Evolutionary conservation across 2,113 vertebrate genomes (phyloP).

Genomic region (Trematocara nigrifrons): DNA sequence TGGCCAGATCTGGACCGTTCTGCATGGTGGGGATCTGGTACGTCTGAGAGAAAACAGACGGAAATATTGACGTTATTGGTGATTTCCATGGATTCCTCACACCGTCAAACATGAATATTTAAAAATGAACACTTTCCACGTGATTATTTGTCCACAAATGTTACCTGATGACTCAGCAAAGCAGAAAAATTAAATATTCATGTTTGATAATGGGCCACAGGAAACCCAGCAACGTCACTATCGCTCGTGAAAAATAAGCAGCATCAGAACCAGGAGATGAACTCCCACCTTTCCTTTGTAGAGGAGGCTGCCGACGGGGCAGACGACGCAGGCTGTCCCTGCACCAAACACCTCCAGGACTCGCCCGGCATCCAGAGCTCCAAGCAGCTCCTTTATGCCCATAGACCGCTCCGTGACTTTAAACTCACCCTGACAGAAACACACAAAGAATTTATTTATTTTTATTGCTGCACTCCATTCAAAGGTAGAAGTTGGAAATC

Average conservation of each 20-base stretch:
- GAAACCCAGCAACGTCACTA: neutral
- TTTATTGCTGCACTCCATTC: fast-evolving
- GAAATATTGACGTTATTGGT: neutral
- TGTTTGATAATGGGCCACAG: neutral
- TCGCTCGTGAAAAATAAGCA: neutral
- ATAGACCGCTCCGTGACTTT: constrained; percentile 76
- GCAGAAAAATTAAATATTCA: fast-evolving
- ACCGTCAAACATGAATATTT: neutral
- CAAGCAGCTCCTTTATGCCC: constrained; percentile 74
- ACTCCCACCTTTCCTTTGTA: constrained; percentile 76
- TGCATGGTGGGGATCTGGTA: constrained; percentile 84
- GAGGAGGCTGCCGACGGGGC: constrained; percentile 80
- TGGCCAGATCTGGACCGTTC: constrained; percentile 80
- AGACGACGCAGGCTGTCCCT: constrained; percentile 86
- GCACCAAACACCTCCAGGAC: constrained; percentile 84
- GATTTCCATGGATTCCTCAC: neutral
- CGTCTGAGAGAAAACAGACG: constrained; percentile 50
- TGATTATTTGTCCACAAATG: neutral
- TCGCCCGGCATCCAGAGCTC: constrained; percentile 69
- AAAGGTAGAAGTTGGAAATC: neutral
- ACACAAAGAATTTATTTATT: neutral
- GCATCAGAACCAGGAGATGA: neutral
- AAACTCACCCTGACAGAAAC: constrained; percentile 76
- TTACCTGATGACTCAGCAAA: neutral
- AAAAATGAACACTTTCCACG: neutral